These are phyloP conservation scores for Crocodylus rhombifer DNA, from an alignment of 2,797 vertebrate genomes.

Conservation along the genomic window DNA sequence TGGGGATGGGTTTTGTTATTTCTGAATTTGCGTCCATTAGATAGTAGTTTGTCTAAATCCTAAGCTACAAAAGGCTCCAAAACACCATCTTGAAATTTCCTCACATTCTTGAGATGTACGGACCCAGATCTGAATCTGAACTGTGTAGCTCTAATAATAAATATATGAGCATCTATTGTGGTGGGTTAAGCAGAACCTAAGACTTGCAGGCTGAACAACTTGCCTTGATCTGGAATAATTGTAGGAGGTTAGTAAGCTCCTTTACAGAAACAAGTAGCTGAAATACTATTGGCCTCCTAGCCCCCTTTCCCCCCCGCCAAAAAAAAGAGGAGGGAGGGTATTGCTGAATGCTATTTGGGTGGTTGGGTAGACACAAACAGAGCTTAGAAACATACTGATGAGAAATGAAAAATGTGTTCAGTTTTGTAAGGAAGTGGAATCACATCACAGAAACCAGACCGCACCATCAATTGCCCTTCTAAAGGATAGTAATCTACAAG, in stretches of 20 bases:
- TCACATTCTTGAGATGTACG: background rate
- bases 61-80: background rate
- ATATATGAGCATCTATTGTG: fast-evolving
- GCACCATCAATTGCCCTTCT: background rate
- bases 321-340: too few species aligned
- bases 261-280: background rate
- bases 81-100: background rate
- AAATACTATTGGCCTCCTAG: background rate
- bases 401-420: background rate
- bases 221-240: background rate
- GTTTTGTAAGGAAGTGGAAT: background rate
- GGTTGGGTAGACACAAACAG: background rate
- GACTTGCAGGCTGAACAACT: background rate
- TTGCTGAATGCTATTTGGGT: background rate
- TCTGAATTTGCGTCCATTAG: background rate
- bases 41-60: background rate
- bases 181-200: background rate
- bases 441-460: background rate
- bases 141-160: background rate
- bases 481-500: background rate
- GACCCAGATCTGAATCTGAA: background rate
- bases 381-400: background rate
- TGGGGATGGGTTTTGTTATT: background rate
- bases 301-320: too few species aligned
- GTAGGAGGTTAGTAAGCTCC: too few species aligned